phyloP scores from a whole-genome alignment of 37 sponge, comb jelly and placozoan genomes.

The Mnemiopsis leidyi region DNA sequence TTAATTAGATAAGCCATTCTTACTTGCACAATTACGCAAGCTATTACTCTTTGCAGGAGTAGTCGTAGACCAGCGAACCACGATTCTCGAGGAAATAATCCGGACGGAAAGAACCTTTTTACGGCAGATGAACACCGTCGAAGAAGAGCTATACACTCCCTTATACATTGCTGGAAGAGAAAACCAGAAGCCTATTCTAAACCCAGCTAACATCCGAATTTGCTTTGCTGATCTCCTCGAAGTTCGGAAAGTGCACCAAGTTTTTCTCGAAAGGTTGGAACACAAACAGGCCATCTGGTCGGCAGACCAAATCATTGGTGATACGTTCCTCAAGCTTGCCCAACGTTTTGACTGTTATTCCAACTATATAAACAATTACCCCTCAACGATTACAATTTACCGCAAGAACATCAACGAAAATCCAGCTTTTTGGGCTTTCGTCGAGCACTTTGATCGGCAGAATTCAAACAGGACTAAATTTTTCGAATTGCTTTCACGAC shows the following conservation, averaged over 20 bases:
- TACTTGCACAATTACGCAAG: too few species aligned
- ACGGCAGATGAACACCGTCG: background rate
- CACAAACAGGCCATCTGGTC: background rate
- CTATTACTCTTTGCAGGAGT: conserved; percentile 45
- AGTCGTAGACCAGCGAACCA: conserved; percentile 31
- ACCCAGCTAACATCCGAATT: conserved; percentile 2
- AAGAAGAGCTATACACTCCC: background rate
- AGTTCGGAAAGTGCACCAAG: background rate
- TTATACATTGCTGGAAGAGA: background rate
- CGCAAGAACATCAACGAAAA: conserved; percentile 54
- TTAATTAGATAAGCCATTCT: too few species aligned
- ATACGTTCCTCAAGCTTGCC: background rate
- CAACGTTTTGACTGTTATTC: conserved; percentile 45
- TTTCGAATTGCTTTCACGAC: background rate
- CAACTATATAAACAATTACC: conserved; percentile 59
- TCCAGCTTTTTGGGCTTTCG: conserved; percentile 57
- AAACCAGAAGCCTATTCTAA: conserved; percentile 7
- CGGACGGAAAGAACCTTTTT: background rate
- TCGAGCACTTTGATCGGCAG: background rate
- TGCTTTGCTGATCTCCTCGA: conserved; percentile 39
- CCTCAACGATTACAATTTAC: conserved; percentile 6
- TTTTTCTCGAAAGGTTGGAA: conserved; percentile 12
- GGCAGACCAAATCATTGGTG: background rate
- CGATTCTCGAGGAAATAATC: conserved; percentile 36
- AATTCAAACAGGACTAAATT: background rate